Percentiles rank a stretch among this genome's conserved stretches.
phyloP scores from a whole-genome alignment of 2,888 invertebrate genomes.

The Seira musarum region DNA sequence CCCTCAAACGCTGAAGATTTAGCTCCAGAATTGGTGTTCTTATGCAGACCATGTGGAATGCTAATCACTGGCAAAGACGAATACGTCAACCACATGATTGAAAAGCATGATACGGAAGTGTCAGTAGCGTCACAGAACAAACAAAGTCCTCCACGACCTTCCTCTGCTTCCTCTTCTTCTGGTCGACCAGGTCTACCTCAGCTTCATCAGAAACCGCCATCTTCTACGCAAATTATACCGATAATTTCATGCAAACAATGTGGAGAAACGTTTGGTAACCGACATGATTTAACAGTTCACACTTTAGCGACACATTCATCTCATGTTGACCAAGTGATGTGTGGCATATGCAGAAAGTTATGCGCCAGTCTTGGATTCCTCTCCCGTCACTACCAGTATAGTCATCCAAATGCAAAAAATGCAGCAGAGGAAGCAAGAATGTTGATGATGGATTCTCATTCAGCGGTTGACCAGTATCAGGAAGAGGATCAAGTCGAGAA shows the following conservation, averaged over 20 bases:
- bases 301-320: conserved; percentile 19
- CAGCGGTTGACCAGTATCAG: not conserved
- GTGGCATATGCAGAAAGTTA: conserved; percentile 45
- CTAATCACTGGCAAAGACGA: conserved; percentile 49
- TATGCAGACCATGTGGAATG: conserved; percentile 44
- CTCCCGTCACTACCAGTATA: conserved; percentile 53
- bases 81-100: conserved; percentile 51
- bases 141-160: too few species aligned
- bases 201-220: not conserved
- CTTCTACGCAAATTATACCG: not conserved
- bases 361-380: conserved; percentile 49
- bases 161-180: too few species aligned
- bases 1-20: not conserved
- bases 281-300: conserved; percentile 46
- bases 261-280: conserved; percentile 23
- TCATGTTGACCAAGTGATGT: conserved; percentile 14
- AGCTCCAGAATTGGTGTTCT: conserved; percentile 30
- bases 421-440: conserved; percentile 52
- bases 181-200: conserved; percentile 3
- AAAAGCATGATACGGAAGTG: conserved; percentile 29
- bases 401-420: conserved; percentile 39
- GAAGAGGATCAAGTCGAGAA: not conserved
- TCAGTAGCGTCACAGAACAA: conserved; percentile 15
- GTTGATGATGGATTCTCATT: not conserved
- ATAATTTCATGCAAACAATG: conserved; percentile 30